Conservation (phyloP, 92 coral and sea anemone genomes). For the Parazoanthus atlanticus region DNA sequence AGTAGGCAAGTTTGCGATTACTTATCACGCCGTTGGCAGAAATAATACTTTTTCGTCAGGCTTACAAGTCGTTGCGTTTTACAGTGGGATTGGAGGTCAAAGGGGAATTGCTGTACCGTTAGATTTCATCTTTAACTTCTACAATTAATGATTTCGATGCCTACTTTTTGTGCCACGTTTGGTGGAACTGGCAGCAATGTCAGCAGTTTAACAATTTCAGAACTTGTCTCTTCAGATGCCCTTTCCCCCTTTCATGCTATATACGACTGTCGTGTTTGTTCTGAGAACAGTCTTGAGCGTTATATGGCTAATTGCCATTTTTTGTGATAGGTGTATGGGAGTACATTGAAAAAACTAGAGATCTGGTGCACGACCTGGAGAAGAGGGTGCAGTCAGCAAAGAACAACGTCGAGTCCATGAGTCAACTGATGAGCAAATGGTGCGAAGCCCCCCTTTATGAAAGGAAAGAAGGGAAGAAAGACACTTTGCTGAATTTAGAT, state of each 20-base stretch:
- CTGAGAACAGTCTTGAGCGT: background rate
- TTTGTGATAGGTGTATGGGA: constrained; percentile 89
- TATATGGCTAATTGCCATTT: background rate
- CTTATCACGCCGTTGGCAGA: background rate
- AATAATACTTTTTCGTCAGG: background rate
- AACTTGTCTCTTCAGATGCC: too few species aligned
- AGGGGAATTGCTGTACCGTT: background rate
- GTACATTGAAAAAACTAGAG: constrained; percentile 94
- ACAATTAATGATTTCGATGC: background rate
- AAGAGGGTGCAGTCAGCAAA: constrained; percentile 96
- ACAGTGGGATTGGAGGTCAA: background rate
- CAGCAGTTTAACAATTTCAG: too few species aligned
- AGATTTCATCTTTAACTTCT: background rate
- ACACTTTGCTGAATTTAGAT: constrained; percentile 90
- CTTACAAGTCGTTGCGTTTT: background rate
- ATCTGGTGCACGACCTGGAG: constrained; percentile 91
- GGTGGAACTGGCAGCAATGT: too few species aligned
- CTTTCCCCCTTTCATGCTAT: background rate
- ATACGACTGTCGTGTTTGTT: background rate
- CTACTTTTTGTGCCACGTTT: too few species aligned
- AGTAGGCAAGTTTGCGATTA: background rate
- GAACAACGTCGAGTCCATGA: constrained; percentile 88
- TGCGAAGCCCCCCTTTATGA: constrained; percentile 93
- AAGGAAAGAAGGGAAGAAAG: constrained; percentile 93
- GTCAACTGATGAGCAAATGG: constrained; percentile 96